Evolutionary conservation across 2,113 vertebrate species (phyloP).

Genomic region (Trematocara unimaculatum): DNA sequence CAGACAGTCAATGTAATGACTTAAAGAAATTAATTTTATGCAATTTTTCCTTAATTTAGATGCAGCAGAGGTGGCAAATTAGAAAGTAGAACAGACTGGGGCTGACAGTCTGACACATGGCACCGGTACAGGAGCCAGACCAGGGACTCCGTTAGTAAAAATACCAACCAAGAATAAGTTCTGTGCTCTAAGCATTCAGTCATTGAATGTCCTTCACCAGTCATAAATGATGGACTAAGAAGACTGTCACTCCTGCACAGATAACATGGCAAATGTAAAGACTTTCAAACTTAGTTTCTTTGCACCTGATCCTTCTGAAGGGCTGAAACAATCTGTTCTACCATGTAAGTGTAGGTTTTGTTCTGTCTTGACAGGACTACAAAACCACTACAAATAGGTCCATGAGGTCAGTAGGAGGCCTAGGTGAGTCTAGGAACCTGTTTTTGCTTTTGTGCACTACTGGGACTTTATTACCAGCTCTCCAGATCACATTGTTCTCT

Average conservation of each 20-base stretch:
- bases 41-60: neutral
- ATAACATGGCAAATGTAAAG: neutral
- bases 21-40: neutral
- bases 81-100: neutral
- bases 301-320: neutral
- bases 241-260: neutral
- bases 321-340: neutral
- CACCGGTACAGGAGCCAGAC: neutral
- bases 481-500: conserved; percentile 55
- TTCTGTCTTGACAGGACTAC: neutral
- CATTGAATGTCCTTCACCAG: neutral
- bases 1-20: neutral
- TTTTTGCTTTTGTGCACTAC: neutral
- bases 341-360: neutral
- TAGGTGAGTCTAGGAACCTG: conserved; percentile 31
- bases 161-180: neutral
- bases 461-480: conserved; percentile 12
- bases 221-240: neutral
- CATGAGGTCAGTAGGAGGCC: neutral
- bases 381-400: neutral
- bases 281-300: neutral
- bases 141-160: neutral
- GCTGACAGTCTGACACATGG: neutral
- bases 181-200: neutral
- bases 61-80: neutral